Evolutionary conservation across 2,888 invertebrate species (phyloP), one percentile per base, ranked within the genome.

Genomic region (Amitus sp.): DNA sequence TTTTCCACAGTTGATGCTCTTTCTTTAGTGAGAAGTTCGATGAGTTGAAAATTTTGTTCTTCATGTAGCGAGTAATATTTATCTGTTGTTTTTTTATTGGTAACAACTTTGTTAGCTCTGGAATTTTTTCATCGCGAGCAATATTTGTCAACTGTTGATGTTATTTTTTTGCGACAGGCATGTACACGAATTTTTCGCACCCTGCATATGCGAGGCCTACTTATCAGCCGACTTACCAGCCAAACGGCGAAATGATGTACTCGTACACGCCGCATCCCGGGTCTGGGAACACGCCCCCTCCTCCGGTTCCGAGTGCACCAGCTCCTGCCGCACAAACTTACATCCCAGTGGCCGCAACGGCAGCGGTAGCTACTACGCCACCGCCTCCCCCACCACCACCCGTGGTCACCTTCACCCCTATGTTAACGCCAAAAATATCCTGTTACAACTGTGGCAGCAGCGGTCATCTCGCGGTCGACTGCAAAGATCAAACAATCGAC

Each of bases 371-470:
- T n/a, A n/a, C n/a, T n/a, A n/a, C n/a, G n/a, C n/a, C n/a, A n/a
- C n/a, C n/a, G n/a, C n/a, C n/a, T n/a, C n/a, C n/a, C n/a, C n/a
- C 80, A 1, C 3, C 33, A 33, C 33, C 33, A 3, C 77, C 80
- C 30, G 73, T 74, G 52, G 77, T 82, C 42, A 78, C 79, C 15
- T 79, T 78, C 55, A 73, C 79, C 33, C 85, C 86, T n/a, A 84
- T 86, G 30, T 83, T 84, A 74, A 86, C 87, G 68, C 86, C 87
- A 47, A 89, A 90, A 80, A 84, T 88, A 51, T 92, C 93, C 39
- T 97, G 96, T 83, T 96, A 92, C 85, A 97, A 96, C 82, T 97
- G 97, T 84, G 96, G 96, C 61, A 91, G 90, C 50, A 87, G 89
- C 53, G 90, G 88, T 48, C 96, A 97, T 82, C 86, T 87, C 47